A percentile compares a stretch with the other conserved stretches of the same genome.
These are phyloP conservation scores for Plagiodera versicolora DNA, from an alignment of 2,888 invertebrate genomes.

Conservation along the genomic window DNA sequence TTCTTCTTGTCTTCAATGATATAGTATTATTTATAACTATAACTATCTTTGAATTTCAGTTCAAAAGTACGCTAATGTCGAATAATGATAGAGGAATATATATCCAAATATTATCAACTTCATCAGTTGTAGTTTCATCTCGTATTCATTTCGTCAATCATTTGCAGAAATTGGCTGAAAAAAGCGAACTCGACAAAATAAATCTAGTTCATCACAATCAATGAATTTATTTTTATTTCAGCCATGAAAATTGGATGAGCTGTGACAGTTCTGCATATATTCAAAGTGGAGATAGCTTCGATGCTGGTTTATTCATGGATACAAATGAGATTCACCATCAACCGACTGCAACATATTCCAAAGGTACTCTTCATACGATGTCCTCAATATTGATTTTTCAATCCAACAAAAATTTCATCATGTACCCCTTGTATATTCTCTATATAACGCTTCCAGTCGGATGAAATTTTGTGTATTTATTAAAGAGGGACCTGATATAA, in stretches of 20 bases:
- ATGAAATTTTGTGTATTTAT: too few relatives aligned
- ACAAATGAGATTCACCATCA: slow-evolving; percentile 52
- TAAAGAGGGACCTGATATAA: too few relatives aligned
- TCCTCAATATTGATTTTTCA: not conserved
- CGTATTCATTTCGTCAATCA: not conserved
- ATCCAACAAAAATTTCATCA: not conserved
- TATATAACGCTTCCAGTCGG: too few relatives aligned
- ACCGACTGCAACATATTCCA: slow-evolving; percentile 39
- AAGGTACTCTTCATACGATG: slow-evolving; percentile 37
- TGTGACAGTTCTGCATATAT: slow-evolving; percentile 57
- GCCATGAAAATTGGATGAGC: slow-evolving; percentile 61
- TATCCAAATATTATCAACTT: too few relatives aligned
- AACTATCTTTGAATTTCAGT: too few relatives aligned
- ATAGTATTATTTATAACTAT: too few relatives aligned
- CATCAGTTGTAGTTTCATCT: not conserved
- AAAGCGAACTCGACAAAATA: not conserved
- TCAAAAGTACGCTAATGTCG: too few relatives aligned
- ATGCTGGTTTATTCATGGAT: slow-evolving; percentile 51
- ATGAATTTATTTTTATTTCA: slow-evolving; percentile 43
- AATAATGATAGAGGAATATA: too few relatives aligned
- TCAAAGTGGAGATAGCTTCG: slow-evolving; percentile 51
- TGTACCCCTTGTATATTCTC: too few relatives aligned
- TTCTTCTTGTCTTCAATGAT: too few relatives aligned
- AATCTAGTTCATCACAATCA: not conserved
- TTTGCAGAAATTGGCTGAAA: not conserved